These are phyloP conservation scores for Drosophila ananassae DNA, from an alignment of 1,140 invertebrate genomes.

Conservation along the genomic window DNA sequence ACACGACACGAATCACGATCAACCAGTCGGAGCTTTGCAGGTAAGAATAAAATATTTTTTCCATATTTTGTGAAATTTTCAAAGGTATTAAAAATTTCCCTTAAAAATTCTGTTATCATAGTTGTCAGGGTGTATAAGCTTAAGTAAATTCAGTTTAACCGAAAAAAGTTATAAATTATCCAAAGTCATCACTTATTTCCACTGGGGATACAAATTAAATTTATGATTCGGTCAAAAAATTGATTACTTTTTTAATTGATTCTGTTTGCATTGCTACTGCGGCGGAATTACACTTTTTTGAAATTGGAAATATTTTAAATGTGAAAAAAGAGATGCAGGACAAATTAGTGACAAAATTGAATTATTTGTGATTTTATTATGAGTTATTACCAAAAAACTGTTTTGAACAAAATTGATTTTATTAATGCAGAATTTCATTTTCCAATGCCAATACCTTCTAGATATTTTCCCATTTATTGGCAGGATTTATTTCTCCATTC, in stretches of 20 bases:
- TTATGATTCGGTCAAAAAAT: conserved; percentile 22
- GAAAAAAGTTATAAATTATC: conserved; percentile 23
- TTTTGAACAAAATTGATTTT: too few species aligned
- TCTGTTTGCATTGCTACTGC: not conserved
- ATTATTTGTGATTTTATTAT: not conserved
- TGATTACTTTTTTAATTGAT: conserved; percentile 32
- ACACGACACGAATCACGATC: too few species aligned
- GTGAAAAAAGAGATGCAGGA: not conserved
- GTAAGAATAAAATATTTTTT: too few species aligned
- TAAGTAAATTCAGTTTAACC: conserved; percentile 12
- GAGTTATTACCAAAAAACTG: too few species aligned
- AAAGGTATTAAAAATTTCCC: too few species aligned
- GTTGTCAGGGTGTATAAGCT: not conserved
- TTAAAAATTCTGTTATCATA: too few species aligned
- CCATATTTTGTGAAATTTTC: too few species aligned
- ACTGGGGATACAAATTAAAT: conserved; percentile 24
- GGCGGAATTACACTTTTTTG: not conserved
- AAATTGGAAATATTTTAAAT: conserved; percentile 3
- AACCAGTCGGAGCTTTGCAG: too few species aligned
- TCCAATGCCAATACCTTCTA: too few species aligned
- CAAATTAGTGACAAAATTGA: conserved; percentile 1
- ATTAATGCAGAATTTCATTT: not conserved
- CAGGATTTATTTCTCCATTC: too few species aligned
- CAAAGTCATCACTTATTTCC: conserved; percentile 23
- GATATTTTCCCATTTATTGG: not conserved